phyloP scores from a whole-genome alignment of 2,113 vertebrate species.

The Protobothrops flavoviridis region DNA sequence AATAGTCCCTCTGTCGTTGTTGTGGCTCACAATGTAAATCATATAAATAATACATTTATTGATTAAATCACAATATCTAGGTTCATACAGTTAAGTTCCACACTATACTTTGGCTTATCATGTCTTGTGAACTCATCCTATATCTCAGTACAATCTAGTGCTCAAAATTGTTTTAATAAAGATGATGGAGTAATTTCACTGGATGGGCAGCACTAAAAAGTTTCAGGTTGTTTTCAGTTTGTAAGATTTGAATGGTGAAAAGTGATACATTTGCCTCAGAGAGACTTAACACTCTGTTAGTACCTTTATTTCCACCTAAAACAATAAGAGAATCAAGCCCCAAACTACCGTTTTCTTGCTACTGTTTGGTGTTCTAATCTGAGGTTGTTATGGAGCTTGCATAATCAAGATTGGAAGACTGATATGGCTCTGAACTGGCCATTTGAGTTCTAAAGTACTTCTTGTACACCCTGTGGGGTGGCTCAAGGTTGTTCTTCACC shows the following conservation, averaged over 20 bases:
- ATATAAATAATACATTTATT: neutral
- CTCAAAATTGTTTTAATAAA: neutral
- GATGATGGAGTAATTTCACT: neutral
- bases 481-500: neutral
- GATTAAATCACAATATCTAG: neutral
- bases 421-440: neutral
- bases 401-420: neutral
- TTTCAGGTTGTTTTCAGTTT: neutral
- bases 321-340: neutral
- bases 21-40: neutral
- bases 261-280: neutral
- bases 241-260: neutral
- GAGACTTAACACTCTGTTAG: neutral
- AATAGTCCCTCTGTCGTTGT: conserved; percentile 21
- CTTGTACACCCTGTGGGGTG: neutral
- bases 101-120: neutral
- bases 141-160: neutral
- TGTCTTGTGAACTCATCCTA: neutral
- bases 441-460: neutral
- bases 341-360: neutral
- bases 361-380: neutral
- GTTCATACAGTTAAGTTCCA: neutral
- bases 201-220: neutral
- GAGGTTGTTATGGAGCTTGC: neutral
- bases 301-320: neutral